Evolutionary conservation across 1,140 invertebrate genomes (phyloP), one percentile per base, ranked within the genome.

Genomic region (Brachionus asplanchnoidis): DNA sequence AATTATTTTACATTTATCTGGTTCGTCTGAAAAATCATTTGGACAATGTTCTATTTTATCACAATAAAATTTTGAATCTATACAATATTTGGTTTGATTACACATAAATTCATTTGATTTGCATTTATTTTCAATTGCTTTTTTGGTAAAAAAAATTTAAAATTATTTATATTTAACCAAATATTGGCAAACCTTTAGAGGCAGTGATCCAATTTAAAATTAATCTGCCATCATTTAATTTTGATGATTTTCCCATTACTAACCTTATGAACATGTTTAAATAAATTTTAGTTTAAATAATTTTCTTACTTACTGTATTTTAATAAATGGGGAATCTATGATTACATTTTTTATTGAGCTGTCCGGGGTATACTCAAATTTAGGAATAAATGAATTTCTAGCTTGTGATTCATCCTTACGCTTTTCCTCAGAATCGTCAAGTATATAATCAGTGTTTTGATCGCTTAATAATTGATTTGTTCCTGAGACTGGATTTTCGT

Each of bases 71-170:
- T 3, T 44, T 9, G 53, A 65, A 6, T 82, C 60, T 20, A 82
- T 65, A 17, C 79, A 82, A 65, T 65, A 82, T 36, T 46, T 44
- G 32, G 53, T 82, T 82, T 68, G 79, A 65, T 65, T 68, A 65
- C 79, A 82, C 79, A 82, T 82, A 68, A 82, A 65, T 44, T 82
- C 79, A 36, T 82, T 65, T 7, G n/a, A 73, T 60, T 65, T 80
- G 20, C 50, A 80, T 14, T 65, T 28, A 56, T 44, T 17, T 17
- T 26, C 32, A 17, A 17, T 7, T 1, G 77, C 56, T 80, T 12
- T 50, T 60, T 36, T 17, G 8, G 11, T 12, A 17, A 36, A 80
- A 53, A 50, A 53, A 4, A 8, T 17, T 20, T n/a, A 0, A 14
- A 40, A n/a, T 3, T 14, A n/a, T 5, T 23, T 36, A n/a, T 9